Conservation (phyloP, 2,113 vertebrate species). For the Hymenochirus boettgeri region DNA sequence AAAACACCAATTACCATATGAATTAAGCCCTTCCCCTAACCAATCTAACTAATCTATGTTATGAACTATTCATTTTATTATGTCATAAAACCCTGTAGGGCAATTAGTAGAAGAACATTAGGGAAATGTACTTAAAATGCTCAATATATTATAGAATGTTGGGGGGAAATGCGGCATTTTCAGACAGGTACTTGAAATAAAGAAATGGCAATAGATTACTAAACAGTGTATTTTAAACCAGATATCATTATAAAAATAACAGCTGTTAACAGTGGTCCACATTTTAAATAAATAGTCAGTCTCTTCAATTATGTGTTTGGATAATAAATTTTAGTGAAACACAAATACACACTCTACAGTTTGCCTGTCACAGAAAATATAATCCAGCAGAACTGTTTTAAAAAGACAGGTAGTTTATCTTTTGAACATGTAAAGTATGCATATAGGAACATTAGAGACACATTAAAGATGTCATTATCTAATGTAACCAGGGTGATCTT, state of each 20-base stretch:
- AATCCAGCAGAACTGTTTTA: background rate
- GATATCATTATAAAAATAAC: background rate
- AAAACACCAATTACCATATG: too few species aligned
- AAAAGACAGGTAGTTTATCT: constrained; percentile 27
- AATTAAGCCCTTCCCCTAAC: too few species aligned
- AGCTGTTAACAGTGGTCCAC: background rate
- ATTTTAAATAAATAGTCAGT: background rate
- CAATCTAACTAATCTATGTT: too few species aligned
- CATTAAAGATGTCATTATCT: constrained; percentile 2
- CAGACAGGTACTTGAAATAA: background rate
- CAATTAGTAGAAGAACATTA: background rate
- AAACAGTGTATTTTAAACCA: background rate
- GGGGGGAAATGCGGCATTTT: background rate
- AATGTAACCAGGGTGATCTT: background rate
- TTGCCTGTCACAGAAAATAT: background rate
- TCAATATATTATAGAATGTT: background rate
- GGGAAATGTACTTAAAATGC: background rate
- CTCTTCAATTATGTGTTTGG: background rate
- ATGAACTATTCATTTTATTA: background rate
- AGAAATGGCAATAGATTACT: background rate
- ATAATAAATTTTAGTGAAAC: constrained; percentile 3
- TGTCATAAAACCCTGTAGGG: background rate
- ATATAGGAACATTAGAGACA: background rate
- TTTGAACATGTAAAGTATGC: constrained; percentile 13
- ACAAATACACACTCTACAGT: constrained; percentile 4